A percentile compares a stretch with the other conserved stretches of the same genome.
phyloP scores from a whole-genome alignment of 37 sponge, comb jelly and placozoan species.

The Axinella damicornis region DNA sequence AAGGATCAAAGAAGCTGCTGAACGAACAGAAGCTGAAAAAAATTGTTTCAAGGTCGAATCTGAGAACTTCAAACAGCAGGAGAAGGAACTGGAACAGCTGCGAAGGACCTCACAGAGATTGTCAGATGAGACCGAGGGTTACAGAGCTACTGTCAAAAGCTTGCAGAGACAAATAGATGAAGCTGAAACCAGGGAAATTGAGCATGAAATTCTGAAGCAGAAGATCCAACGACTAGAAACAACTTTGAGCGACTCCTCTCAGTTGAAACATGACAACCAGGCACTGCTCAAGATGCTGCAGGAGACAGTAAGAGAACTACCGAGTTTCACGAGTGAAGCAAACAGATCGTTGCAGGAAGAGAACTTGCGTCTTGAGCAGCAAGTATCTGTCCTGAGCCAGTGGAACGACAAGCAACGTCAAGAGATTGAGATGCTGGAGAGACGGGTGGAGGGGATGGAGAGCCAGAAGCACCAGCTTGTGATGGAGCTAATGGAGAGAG shows the following conservation, averaged over 20 bases:
- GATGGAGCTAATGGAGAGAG: conserved; percentile 29
- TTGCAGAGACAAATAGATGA: conserved; percentile 45
- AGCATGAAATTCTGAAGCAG: conserved; percentile 52
- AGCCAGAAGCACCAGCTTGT: conserved; percentile 25
- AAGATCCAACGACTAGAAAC: conserved; percentile 39
- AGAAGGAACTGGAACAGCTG: conserved; percentile 14
- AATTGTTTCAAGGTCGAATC: neutral
- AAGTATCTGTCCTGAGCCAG: conserved; percentile 76
- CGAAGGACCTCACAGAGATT: neutral
- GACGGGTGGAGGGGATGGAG: neutral
- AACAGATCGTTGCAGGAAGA: conserved; percentile 53
- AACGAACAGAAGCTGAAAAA: too few species aligned
- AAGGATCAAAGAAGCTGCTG: too few species aligned
- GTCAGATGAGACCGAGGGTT: conserved; percentile 36
- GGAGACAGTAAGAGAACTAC: conserved; percentile 32
- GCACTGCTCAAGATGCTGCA: conserved; percentile 43
- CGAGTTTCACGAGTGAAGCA: conserved; percentile 18
- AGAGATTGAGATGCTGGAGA: conserved; percentile 54
- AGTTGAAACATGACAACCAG: conserved; percentile 63
- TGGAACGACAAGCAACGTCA: conserved; percentile 82
- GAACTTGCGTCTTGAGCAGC: conserved; percentile 69
- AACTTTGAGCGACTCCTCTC: conserved; percentile 47
- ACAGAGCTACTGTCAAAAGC: conserved; percentile 43
- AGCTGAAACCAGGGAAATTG: conserved; percentile 61
- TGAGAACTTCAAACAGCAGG: neutral